phyloP scores from a whole-genome alignment of 2,888 invertebrate genomes.

The Cryptus viduatorius region DNA sequence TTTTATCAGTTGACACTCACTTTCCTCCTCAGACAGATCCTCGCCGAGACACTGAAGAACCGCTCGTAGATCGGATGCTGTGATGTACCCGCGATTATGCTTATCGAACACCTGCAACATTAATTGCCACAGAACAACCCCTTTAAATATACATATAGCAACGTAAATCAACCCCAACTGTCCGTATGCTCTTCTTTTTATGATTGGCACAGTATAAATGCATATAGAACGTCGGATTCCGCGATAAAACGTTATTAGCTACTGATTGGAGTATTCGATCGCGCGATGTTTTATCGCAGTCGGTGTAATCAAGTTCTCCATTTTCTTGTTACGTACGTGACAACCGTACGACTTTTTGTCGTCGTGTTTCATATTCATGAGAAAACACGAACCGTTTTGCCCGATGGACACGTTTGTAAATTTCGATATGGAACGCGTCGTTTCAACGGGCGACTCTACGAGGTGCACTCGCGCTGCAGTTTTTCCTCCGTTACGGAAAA shows the following conservation, averaged over 20 bases:
- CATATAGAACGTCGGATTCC: background rate
- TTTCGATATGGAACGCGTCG: constrained; percentile 49
- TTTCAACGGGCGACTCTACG: background rate
- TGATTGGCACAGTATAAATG: background rate
- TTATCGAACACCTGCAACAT: constrained; percentile 90
- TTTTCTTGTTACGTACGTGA: background rate
- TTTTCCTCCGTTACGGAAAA: too few species aligned
- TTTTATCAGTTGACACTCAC: constrained; percentile 86
- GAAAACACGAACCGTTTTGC: constrained; percentile 34
- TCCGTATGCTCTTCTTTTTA: too few species aligned
- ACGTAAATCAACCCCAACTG: background rate
- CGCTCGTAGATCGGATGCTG: constrained; percentile 94
- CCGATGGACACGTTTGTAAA: constrained; percentile 42
- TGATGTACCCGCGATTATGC: constrained; percentile 96
- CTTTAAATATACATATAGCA: background rate
- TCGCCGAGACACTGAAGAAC: constrained; percentile 96
- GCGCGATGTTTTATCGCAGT: background rate
- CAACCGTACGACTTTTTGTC: too few species aligned
- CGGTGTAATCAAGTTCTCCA: constrained; percentile 9
- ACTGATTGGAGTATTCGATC: background rate
- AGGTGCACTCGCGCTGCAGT: too few species aligned
- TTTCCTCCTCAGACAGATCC: constrained; percentile 95
- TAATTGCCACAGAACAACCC: background rate
- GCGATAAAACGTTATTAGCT: background rate
- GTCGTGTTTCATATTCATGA: constrained; percentile 53